phyloP scores from a whole-genome alignment of 2,888 invertebrate species.

The Drosophila stalkeri region DNA sequence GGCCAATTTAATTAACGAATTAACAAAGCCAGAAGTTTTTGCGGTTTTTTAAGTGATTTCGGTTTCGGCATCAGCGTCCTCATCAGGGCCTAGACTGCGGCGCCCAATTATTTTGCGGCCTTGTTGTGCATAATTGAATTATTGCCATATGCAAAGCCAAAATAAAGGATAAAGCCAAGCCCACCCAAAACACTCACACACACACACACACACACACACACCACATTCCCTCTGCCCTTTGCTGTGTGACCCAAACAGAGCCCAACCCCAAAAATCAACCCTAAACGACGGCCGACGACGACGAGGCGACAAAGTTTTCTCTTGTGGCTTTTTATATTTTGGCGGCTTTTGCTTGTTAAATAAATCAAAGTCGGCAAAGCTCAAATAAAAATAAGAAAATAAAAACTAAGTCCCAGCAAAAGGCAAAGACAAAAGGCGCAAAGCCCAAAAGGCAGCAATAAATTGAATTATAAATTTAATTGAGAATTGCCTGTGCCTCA shows the following conservation, averaged over 20 bases:
- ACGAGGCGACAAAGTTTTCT: conserved; percentile 71
- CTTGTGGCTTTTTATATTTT: conserved; percentile 55
- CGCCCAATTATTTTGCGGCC: conserved; percentile 73
- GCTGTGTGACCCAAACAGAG: conserved; percentile 1
- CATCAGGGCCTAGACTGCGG: conserved; percentile 25
- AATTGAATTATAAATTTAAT: conserved; percentile 76
- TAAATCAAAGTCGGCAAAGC: conserved; percentile 70
- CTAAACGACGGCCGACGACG: conserved; percentile 27
- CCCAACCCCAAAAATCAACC: conserved; percentile 15
- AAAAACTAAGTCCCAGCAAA: conserved; percentile 9
- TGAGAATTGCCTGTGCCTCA: conserved; percentile 46
- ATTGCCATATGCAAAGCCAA: conserved; percentile 78
- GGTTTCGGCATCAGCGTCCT: conserved; percentile 28
- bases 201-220: accelerated
- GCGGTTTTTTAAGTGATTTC: conserved; percentile 71
- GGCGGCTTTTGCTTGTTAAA: conserved; percentile 66
- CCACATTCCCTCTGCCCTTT: accelerated
- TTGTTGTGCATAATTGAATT: conserved; percentile 80
- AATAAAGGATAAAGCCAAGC: conserved; percentile 45
- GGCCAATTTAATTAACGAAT: conserved; percentile 79
- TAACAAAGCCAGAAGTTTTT: conserved; percentile 80
- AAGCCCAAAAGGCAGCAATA: conserved; percentile 56
- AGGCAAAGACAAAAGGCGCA: conserved; percentile 38
- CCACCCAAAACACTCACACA: neutral
- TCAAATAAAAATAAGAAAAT: conserved; percentile 28